These are phyloP conservation scores for Caprella mutica DNA, from an alignment of 2,888 invertebrate genomes.

Conservation along the genomic window DNA sequence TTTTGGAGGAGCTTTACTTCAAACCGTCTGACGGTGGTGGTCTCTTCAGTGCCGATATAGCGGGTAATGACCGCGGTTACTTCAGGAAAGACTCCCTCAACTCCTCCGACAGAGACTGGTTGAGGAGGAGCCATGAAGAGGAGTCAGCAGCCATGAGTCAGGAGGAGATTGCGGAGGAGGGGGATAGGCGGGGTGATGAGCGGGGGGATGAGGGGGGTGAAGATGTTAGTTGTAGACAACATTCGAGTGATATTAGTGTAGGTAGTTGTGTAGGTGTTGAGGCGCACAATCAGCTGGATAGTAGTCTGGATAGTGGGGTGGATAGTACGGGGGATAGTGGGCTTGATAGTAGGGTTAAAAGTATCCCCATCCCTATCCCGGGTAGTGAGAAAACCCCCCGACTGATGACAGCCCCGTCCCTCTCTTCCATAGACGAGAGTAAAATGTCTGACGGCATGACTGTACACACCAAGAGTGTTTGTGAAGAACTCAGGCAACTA, in stretches of 20 bases:
- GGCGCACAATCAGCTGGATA: too few species aligned
- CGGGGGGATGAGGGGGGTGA: background rate
- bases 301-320: too few species aligned
- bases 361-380: background rate
- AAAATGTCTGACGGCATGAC: slow-evolving; percentile 6
- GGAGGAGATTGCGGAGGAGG: background rate
- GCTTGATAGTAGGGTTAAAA: background rate
- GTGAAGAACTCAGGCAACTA: slow-evolving; percentile 22
- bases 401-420: background rate
- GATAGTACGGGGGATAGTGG: too few species aligned
- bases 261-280: background rate
- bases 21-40: background rate
- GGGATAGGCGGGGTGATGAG: slow-evolving; percentile 9
- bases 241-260: slow-evolving; percentile 4
- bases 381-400: background rate
- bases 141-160: background rate
- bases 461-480: slow-evolving; percentile 14
- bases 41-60: slow-evolving; percentile 6
- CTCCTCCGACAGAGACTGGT: slow-evolving; percentile 7
- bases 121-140: background rate
- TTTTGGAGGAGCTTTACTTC: background rate
- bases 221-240: background rate
- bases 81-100: slow-evolving; percentile 24
- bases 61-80: slow-evolving; percentile 18
- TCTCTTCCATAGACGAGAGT: slow-evolving; percentile 12